A percentile compares a stretch with the other conserved stretches of the same genome.
Conservation (phyloP, 2,113 vertebrate species). For the Nettapus auritus region DNA sequence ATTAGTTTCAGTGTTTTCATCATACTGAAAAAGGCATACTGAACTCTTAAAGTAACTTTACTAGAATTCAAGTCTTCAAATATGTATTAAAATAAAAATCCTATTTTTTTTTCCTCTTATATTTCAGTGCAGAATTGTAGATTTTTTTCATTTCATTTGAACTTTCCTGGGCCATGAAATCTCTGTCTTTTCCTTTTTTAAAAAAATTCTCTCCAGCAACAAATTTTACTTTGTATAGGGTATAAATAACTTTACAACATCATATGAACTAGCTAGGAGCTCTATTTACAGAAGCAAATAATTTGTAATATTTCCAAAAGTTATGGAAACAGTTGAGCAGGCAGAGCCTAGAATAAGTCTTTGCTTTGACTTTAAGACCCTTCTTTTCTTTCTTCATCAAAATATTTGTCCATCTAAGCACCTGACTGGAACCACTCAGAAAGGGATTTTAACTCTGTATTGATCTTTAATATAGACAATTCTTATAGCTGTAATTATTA, state of each 20-base stretch:
- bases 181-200: neutral
- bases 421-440: neutral
- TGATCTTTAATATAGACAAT: neutral
- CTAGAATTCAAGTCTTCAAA: neutral
- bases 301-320: neutral
- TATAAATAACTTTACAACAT: neutral
- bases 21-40: neutral
- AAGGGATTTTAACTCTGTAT: neutral
- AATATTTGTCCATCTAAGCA: neutral
- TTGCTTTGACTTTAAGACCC: neutral
- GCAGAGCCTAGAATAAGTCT: neutral
- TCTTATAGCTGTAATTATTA: neutral
- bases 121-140: neutral
- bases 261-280: neutral
- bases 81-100: neutral
- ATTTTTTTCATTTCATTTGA: neutral
- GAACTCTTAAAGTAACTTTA: neutral
- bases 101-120: neutral
- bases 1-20: neutral
- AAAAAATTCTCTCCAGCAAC: neutral
- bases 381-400: neutral
- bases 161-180: neutral
- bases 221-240: neutral
- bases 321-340: neutral
- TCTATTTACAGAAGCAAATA: neutral